Percentiles rank a stretch among this genome's conserved stretches.
Conservation (phyloP, 2,113 vertebrate species). For the Aegotheles bennettii region DNA sequence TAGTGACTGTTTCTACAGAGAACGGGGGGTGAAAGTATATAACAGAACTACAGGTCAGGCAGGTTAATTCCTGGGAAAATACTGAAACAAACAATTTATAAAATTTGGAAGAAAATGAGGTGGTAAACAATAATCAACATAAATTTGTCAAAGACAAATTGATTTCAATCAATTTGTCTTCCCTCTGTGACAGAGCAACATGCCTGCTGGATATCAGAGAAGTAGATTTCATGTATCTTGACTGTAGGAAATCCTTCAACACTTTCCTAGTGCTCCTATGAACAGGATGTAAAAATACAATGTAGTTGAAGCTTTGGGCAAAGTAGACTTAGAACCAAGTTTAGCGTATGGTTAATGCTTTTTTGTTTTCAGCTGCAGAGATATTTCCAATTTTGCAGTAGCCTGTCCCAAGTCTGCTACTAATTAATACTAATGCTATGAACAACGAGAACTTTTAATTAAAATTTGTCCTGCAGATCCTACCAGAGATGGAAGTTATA, state of each 20-base stretch:
- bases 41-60: background rate
- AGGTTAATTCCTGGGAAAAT: background rate
- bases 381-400: background rate
- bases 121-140: background rate
- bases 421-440: background rate
- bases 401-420: background rate
- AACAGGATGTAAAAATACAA: background rate
- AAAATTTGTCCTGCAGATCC: background rate
- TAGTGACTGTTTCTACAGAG: background rate
- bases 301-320: background rate
- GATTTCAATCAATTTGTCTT: background rate
- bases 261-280: background rate
- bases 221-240: background rate
- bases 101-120: background rate
- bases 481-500: background rate
- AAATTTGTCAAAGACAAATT: background rate
- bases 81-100: background rate
- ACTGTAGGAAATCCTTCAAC: background rate
- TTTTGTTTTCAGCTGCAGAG: background rate
- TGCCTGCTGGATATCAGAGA: background rate
- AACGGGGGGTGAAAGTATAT: background rate
- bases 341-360: background rate
- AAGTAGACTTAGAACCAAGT: background rate
- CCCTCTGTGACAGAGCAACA: background rate
- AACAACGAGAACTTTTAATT: background rate